Evolutionary conservation across 2,113 vertebrate species (phyloP).

Genomic region (Sylvietta virens): DNA sequence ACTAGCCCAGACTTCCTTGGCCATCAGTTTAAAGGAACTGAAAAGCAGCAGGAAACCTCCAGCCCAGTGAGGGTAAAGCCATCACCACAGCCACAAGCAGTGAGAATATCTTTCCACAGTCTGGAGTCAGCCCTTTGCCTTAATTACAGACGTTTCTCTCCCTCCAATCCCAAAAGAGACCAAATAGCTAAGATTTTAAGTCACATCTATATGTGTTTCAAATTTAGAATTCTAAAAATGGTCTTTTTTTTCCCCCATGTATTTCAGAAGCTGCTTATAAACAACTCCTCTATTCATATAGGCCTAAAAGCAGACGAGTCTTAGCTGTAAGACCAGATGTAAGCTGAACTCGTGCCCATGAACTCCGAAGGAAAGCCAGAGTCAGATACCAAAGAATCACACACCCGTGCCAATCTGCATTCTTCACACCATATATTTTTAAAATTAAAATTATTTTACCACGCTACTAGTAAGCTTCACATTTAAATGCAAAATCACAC

Average conservation of each 20-base stretch:
- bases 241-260: not conserved
- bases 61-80: not conserved
- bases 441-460: not conserved
- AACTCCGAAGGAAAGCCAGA: constrained; percentile 31
- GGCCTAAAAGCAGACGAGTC: not conserved
- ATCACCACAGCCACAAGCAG: not conserved
- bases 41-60: not conserved
- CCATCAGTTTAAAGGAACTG: not conserved
- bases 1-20: not conserved
- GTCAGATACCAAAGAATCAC: not conserved
- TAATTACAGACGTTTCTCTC: not conserved
- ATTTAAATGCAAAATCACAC: not conserved
- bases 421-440: not conserved
- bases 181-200: not conserved
- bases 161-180: not conserved
- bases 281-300: not conserved
- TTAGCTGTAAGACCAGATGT: not conserved
- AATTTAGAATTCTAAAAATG: constrained; percentile 2
- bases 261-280: constrained; percentile 8
- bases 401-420: not conserved
- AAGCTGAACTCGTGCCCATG: not conserved
- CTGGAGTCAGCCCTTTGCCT: not conserved
- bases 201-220: not conserved
- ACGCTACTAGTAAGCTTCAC: not conserved
- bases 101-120: not conserved